Base-by-base conservation (phyloP, 2,113 vertebrate species). In the Cisticola juncidis region DNA sequence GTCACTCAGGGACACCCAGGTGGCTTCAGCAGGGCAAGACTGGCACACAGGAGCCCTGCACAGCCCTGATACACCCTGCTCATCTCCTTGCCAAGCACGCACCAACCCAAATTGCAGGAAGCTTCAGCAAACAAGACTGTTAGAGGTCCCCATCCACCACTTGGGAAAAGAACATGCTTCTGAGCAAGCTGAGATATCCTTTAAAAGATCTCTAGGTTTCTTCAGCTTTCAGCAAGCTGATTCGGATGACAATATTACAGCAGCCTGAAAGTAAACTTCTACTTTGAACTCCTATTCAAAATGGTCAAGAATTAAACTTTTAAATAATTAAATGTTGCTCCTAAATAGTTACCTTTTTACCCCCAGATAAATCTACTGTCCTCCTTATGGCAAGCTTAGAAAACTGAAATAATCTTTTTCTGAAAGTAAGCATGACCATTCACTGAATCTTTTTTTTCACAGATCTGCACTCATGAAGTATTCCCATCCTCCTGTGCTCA, bases 21-120 rank as follows among this genome's bases (percentile, higher is more conserved):
- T 11, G 35, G 48, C 42, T 47, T 62, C 53, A 44, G 26, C 3
- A 2, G 22, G 18, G 4, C 36, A 45, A 54, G 64, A 60, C 0
- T 1, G 48, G 48, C 58, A 60, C 1, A 1, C 0, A 0, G 18
- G 14, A 90, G 40, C 19, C n/a, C 61, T 54, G 42, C 5, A 3
- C 47, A 61, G 51, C 28, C 82, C 50, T 31, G 26, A n/a, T 15
- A 36, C 10, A 57, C 7, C 31, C n/a, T 70, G 7, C 29, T 57
- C 42, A 23, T 11, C 33, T 62, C n/a, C 42, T 2, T 51, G 69
- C 24, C 44, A 36, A 38, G 29, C 33, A 62, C 14, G 7, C 22
- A 28, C 4, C 18, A 40, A 9, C 23, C 31, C 36, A 24, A 50
- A 76, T 0, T 9, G 16, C 10, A 58, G 47, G 35, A 57, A 61